Percentiles rank a stretch among this genome's conserved stretches.
phyloP scores from a whole-genome alignment of 2,113 vertebrate species.

The Thalassoma bifasciatum region DNA sequence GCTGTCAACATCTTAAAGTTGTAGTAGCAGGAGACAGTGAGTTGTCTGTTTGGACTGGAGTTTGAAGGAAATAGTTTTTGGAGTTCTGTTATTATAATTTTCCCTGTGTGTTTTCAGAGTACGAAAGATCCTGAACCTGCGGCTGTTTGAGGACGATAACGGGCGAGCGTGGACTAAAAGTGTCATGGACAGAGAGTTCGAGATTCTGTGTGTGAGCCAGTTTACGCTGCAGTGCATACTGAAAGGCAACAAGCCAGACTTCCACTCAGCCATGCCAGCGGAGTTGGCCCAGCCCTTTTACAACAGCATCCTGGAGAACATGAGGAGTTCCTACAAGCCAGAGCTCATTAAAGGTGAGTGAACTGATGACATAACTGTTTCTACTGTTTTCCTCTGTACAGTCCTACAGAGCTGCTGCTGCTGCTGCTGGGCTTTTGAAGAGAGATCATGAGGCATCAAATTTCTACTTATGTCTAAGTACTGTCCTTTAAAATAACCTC shows the following conservation, averaged over 20 bases:
- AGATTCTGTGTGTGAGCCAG: conserved; percentile 95
- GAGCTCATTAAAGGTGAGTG: conserved; percentile 92
- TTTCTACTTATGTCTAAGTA: too few relatives aligned
- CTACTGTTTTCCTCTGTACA: not conserved
- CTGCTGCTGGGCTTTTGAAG: not conserved
- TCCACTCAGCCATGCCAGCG: conserved; percentile 93
- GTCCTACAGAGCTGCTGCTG: not conserved
- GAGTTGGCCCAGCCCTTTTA: conserved; percentile 93
- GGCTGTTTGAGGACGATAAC: conserved; percentile 93
- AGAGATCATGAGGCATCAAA: not conserved
- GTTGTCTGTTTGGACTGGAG: not conserved
- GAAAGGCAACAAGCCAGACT: conserved; percentile 98
- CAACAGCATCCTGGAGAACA: conserved; percentile 89
- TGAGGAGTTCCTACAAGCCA: conserved; percentile 90
- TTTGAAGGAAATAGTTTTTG: not conserved
- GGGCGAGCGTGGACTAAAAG: conserved; percentile 94
- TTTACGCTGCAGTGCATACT: conserved; percentile 96
- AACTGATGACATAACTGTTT: not conserved
- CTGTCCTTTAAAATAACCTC: too few relatives aligned
- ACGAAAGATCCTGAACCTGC: conserved; percentile 95
- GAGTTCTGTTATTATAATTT: not conserved
- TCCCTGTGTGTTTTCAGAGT: conserved; percentile 79
- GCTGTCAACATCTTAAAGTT: too few relatives aligned
- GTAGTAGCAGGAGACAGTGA: not conserved
- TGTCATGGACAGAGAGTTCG: conserved; percentile 92